These are phyloP conservation scores for Cinara cedri DNA, from an alignment of 2,888 invertebrate genomes.

Conservation along the genomic window DNA sequence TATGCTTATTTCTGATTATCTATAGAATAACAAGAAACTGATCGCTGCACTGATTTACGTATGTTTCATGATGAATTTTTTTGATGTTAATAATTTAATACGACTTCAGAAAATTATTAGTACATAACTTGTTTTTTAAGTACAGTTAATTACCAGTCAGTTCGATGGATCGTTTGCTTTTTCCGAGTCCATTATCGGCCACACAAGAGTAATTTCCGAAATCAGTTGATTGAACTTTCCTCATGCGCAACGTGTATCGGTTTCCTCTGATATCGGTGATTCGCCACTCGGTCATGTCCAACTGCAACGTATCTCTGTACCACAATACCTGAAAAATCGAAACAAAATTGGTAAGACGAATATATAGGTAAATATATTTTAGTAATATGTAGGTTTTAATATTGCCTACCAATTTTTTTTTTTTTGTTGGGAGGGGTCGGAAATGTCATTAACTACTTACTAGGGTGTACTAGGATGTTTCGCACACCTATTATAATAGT, in stretches of 20 bases:
- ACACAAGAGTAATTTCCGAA: conserved; percentile 77
- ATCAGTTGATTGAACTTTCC: conserved; percentile 73
- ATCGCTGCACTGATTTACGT: no score
- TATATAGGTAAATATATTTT: no score
- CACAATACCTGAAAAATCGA: conserved; percentile 68
- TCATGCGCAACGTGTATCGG: conserved; percentile 72
- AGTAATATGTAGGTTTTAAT: background rate
- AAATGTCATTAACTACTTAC: no score
- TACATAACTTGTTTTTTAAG: no score
- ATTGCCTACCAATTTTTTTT: background rate
- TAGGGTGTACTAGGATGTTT: no score
- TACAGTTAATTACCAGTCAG: conserved; percentile 64
- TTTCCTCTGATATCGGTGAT: conserved; percentile 74
- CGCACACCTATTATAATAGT: no score
- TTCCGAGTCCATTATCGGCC: conserved; percentile 73
- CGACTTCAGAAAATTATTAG: background rate
- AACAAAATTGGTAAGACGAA: background rate
- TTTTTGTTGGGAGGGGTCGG: no score
- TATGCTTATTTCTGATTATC: no score
- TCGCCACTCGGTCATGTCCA: conserved; percentile 72
- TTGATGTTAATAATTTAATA: background rate
- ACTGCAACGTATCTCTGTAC: conserved; percentile 74
- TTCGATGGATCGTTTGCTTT: conserved; percentile 74
- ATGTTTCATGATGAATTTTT: background rate
- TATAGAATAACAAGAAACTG: no score